Evolutionary conservation across 2,888 invertebrate species (phyloP).

Genomic region (Chaetoderma sp.): DNA sequence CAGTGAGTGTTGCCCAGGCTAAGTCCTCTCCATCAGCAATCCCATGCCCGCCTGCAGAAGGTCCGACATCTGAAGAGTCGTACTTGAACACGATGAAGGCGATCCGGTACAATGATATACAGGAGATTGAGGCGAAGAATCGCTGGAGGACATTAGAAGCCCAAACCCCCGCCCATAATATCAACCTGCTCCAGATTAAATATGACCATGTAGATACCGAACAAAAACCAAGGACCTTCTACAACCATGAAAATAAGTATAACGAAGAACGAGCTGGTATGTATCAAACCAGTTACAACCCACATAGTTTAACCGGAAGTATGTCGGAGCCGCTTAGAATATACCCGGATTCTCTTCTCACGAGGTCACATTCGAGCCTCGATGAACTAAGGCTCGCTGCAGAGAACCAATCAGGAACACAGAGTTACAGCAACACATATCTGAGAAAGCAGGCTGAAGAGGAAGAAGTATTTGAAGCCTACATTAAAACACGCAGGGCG

Average conservation of each 20-base stretch:
- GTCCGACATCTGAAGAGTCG: slow-evolving; percentile 36
- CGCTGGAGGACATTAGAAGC: slow-evolving; percentile 57
- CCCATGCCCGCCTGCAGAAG: slow-evolving; percentile 42
- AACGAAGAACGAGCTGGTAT: slow-evolving; percentile 64
- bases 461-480: slow-evolving; percentile 41
- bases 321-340: too few species aligned
- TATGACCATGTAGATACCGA: slow-evolving; percentile 43
- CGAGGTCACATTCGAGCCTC: too few species aligned
- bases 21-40: slow-evolving; percentile 30
- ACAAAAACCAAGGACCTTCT: slow-evolving; percentile 59
- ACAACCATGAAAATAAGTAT: slow-evolving; percentile 63
- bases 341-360: too few species aligned
- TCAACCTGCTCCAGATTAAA: slow-evolving; percentile 55
- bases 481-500: too few species aligned
- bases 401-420: slow-evolving; percentile 49
- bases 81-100: slow-evolving; percentile 45
- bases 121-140: slow-evolving; percentile 64
- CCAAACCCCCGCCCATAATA: slow-evolving; percentile 55
- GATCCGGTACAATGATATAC: slow-evolving; percentile 41
- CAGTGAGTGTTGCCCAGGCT: slow-evolving; percentile 29
- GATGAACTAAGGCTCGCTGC: too few species aligned
- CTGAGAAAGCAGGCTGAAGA: slow-evolving; percentile 46
- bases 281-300: slow-evolving; percentile 64
- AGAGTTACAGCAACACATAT: slow-evolving; percentile 41
- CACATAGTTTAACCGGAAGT: slow-evolving; percentile 52